Conservation (phyloP, 2,797 vertebrate species). For the Psittacula echo region DNA sequence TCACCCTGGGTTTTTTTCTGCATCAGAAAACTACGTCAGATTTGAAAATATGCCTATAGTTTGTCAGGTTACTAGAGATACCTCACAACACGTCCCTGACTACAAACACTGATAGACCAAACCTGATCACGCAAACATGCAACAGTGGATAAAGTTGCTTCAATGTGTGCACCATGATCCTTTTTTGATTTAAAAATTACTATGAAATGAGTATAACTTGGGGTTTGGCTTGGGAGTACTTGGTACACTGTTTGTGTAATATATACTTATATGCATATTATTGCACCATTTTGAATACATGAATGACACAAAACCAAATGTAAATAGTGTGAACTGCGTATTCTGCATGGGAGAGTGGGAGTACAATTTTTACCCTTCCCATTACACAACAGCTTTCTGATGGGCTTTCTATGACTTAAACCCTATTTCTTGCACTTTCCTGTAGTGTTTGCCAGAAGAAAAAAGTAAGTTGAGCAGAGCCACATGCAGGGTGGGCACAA, state of each 20-base stretch:
- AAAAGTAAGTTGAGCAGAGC: rapidly evolving
- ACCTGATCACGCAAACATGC: rapidly evolving
- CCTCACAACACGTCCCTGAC: not conserved
- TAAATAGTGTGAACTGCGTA: rapidly evolving
- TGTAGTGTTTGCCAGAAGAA: rapidly evolving
- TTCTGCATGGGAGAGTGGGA: not conserved
- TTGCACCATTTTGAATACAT: rapidly evolving
- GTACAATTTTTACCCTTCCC: not conserved
- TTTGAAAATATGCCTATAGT: rapidly evolving
- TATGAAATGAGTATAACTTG: not conserved
- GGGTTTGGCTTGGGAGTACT: not conserved
- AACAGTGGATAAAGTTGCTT: rapidly evolving
- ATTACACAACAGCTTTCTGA: not conserved
- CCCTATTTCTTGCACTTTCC: not conserved
- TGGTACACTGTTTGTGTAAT: not conserved
- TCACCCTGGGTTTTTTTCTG: not conserved
- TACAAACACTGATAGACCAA: rapidly evolving
- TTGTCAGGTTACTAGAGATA: rapidly evolving
- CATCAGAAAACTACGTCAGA: not conserved
- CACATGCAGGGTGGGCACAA: rapidly evolving
- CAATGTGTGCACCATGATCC: not conserved
- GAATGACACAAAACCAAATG: not conserved
- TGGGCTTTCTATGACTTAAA: not conserved
- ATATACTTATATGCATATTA: rapidly evolving
- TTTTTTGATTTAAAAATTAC: not conserved